Base-by-base conservation (phyloP, 2,797 vertebrate genomes). In the Aselliscus stoliczkanus region DNA sequence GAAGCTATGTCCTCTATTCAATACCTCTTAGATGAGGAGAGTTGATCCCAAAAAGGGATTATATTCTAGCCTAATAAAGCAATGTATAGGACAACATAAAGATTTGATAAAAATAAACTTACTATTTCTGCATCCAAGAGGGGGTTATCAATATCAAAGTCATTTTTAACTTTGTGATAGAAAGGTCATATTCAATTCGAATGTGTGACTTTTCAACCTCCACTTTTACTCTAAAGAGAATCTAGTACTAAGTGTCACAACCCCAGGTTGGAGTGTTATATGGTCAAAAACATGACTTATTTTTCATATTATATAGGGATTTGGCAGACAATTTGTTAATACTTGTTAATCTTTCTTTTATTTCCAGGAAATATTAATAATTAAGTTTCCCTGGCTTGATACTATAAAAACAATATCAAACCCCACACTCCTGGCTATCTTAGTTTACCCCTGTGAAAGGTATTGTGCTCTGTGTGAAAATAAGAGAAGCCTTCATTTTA, bases 361-460 rank as follows among this genome's bases (percentile, higher is more conserved):
- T n/a, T 95, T 95, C 37, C 21, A 95, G 69, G 56, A 96, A 97
- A 83, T 42, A 42, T 42, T 42, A 42, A 42, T 94, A 96, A 97
- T 90, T 95, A 93, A 27, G 42, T 21, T 83, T 93, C 21, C 15
- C 37, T 67, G 13, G 7, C 31, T 75, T 95, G 52, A 62, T 87
- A 89, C 15, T 76, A 83, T 77, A 29, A 95, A 97, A 87, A 75
- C 4, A 89, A 5, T 83, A 88, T 39, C 29, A 88, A 90, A 69
- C 1, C 11, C 15, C 31, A 94, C 7, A 91, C 14, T 81, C 34
- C 4, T 95, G 37, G 42, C 7, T 82, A 64, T 58, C 58, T 77
- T 39, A 79, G 72, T 79, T 94, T 54, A 50, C 20, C 70, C 70
- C 2, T 89, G 17, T 67, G 37, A 87, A 93, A 80, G 62, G 2